Evolutionary conservation across 2,113 vertebrate genomes (phyloP).

Genomic region (Lichenostomus cassidix): DNA sequence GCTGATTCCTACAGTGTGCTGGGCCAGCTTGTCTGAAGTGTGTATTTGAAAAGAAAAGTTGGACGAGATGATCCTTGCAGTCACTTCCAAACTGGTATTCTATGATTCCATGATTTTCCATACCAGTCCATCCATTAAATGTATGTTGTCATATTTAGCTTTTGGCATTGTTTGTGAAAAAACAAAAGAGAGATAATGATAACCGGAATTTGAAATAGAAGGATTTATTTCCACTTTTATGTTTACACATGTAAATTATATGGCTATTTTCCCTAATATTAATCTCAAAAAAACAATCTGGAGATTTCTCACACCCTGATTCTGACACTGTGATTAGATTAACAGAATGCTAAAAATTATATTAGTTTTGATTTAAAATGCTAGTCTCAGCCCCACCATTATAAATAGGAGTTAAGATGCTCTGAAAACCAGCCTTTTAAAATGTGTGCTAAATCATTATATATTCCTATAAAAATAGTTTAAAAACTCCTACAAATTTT

Average conservation of each 20-base stretch:
- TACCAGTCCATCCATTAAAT: background rate
- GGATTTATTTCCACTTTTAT: background rate
- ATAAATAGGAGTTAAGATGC: background rate
- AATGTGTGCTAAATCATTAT: background rate
- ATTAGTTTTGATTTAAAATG: background rate
- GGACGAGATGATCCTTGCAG: background rate
- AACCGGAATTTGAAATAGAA: background rate
- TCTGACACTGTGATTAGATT: background rate
- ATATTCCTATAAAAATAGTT: background rate
- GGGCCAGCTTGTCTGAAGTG: background rate
- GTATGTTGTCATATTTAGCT: background rate
- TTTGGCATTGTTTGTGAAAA: background rate
- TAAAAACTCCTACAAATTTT: fast-evolving
- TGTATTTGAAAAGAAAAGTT: background rate
- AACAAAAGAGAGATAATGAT: background rate
- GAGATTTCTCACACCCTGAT: background rate
- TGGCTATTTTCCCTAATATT: background rate
- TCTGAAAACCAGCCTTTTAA: background rate
- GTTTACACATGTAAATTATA: background rate
- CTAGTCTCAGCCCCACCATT: background rate
- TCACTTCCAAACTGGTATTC: background rate
- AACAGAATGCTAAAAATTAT: background rate
- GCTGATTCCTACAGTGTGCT: background rate
- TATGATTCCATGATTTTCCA: background rate
- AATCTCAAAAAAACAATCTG: background rate